Evolutionary conservation across 2,888 invertebrate genomes (phyloP), one percentile per base, ranked within the genome.

Genomic region (Agrotis segetum): DNA sequence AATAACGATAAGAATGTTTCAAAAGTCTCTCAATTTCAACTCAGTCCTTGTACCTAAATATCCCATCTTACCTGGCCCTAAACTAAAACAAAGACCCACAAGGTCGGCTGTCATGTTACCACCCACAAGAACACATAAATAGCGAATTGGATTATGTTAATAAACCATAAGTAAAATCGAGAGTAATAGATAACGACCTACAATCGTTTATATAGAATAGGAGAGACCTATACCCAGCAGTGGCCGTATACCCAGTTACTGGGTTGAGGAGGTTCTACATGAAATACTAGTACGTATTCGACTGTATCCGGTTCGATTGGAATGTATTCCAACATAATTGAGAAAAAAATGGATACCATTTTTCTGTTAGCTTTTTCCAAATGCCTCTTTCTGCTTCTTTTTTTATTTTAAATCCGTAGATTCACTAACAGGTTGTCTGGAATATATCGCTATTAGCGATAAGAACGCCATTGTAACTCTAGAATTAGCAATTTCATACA

Each of bases 91-190:
- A 44, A 52, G 61, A n/a, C 63, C 46, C 50, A 46, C 49, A 78
- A 78, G 79, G 72, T 75, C 49, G 63, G 1, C 19, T 59, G 49
- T 78, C 34, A 24, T 71, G 49, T 71, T 59, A 1, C 46, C 73
- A 50, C 79, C 75, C 73, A 75, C 75, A 0, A 16, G 44, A 71
- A 40, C 29, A 59, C 58, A 62, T 50, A 61, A 77, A 70, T 44
- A 49, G 59, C 13, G 19, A n/a, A 46, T 63, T 78, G 49, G 52
- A 77, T 74, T 69, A 74, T 69, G 62, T n/a, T 47, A 52, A 60
- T 69, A 60, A 69, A 62, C 52, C 49, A 44, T 58, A 49, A 19
- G 50, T 72, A 50, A 78, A 59, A 55, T 72, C 44, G 17, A 72
- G 49, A 71, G 49, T 71, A 16, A 9, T 59, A 52, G 29, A 21